A percentile compares a stretch with the other conserved stretches of the same genome.
phyloP scores from a whole-genome alignment of 2,113 vertebrate species.

The Alces alces region DNA sequence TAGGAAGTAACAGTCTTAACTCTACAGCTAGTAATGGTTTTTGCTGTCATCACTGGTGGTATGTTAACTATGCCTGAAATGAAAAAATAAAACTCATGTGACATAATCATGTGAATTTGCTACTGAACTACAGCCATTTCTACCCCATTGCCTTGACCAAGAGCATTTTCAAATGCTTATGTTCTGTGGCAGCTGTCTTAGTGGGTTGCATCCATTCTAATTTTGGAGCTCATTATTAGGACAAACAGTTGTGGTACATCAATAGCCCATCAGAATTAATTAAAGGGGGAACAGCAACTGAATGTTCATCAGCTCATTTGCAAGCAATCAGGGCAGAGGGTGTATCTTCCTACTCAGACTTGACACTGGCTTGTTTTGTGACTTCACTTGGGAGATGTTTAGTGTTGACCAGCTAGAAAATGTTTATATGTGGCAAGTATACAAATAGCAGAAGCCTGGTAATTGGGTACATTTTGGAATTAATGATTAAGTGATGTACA shows the following conservation, averaged over 20 bases:
- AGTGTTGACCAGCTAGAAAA: constrained; percentile 60
- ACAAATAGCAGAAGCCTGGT: not conserved
- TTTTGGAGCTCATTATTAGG: constrained; percentile 97
- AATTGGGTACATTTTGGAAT: constrained; percentile 40
- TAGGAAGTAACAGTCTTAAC: constrained; percentile 81
- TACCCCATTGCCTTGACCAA: constrained; percentile 77
- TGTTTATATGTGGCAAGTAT: constrained; percentile 51
- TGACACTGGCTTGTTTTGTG: constrained; percentile 65
- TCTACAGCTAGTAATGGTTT: constrained; percentile 75
- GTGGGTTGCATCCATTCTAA: constrained; percentile 91
- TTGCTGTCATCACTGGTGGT: constrained; percentile 78
- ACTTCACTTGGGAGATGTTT: constrained; percentile 40
- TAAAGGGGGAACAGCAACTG: constrained; percentile 94
- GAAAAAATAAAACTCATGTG: constrained; percentile 81
- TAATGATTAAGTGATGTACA: not conserved
- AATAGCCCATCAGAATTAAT: constrained; percentile 99
- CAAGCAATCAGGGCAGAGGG: constrained; percentile 82
- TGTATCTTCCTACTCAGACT: constrained; percentile 77
- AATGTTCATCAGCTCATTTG: constrained; percentile 91
- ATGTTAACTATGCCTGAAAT: constrained; percentile 76
- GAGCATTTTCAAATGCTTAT: constrained; percentile 81
- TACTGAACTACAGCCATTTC: constrained; percentile 79
- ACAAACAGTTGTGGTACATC: constrained; percentile 94
- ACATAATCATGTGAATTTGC: constrained; percentile 81
- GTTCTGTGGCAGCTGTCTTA: constrained; percentile 90